Evolutionary conservation across 2,113 vertebrate species (phyloP).

Genomic region (Kryptolebias marmoratus): DNA sequence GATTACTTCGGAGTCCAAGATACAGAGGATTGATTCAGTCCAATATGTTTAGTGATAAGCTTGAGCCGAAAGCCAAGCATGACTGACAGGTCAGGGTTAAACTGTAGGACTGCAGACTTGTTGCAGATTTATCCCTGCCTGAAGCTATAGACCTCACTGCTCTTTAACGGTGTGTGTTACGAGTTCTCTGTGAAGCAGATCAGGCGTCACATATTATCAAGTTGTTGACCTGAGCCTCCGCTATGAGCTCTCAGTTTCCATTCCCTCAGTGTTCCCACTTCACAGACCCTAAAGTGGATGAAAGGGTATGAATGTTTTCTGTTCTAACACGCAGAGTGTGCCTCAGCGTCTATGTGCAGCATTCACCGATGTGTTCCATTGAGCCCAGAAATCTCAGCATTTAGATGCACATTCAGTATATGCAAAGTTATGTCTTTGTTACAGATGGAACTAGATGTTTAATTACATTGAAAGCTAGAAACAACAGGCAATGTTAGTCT

Average conservation of each 20-base stretch:
- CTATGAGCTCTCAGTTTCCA: conserved; percentile 40
- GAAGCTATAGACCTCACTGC: conserved; percentile 45
- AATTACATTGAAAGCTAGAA: conserved; percentile 43
- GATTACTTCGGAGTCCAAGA: conserved; percentile 46
- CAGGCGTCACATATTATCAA: conserved; percentile 50
- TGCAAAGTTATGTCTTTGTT: not conserved
- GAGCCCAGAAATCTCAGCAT: conserved; percentile 1
- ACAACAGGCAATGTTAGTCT: conserved; percentile 17
- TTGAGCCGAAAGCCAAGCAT: conserved; percentile 41
- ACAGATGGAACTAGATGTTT: conserved; percentile 22
- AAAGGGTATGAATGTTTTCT: conserved; percentile 37
- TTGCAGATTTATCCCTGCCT: conserved; percentile 54
- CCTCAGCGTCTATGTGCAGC: conserved; percentile 28
- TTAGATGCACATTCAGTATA: conserved; percentile 10
- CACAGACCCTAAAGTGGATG: conserved; percentile 36
- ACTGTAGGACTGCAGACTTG: conserved; percentile 42
- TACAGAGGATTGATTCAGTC: conserved; percentile 55
- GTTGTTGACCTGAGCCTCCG: conserved; percentile 52
- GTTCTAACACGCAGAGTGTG: conserved; percentile 30
- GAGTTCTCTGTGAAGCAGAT: conserved; percentile 54
- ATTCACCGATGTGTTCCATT: conserved; percentile 23
- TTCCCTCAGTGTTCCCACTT: conserved; percentile 23
- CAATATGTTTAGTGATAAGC: conserved; percentile 56
- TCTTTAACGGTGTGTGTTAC: conserved; percentile 29
- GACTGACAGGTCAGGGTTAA: conserved; percentile 61